A percentile compares a stretch with the other conserved stretches of the same genome.
phyloP scores from a whole-genome alignment of 2,888 invertebrate species.

The Saturnia japonica region DNA sequence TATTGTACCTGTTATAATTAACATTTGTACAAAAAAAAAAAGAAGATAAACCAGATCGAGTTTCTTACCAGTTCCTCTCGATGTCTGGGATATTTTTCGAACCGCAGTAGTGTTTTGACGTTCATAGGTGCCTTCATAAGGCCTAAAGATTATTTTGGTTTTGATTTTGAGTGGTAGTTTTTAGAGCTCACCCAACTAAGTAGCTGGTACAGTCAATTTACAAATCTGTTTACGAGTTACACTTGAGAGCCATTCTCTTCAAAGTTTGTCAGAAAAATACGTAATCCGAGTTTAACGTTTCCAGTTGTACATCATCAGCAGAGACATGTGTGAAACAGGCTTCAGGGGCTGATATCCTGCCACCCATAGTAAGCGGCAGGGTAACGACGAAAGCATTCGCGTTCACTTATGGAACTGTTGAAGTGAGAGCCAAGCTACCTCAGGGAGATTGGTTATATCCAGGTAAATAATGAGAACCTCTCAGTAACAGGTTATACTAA shows the following conservation, averaged over 20 bases:
- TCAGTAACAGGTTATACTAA: conserved; percentile 53
- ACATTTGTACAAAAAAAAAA: too few species aligned
- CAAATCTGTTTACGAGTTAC: neutral
- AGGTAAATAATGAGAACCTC: conserved; percentile 37
- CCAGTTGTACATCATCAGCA: conserved; percentile 54
- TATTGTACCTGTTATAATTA: too few species aligned
- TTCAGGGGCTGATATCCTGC: conserved; percentile 81
- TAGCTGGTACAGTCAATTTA: neutral
- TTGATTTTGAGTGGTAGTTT: too few species aligned
- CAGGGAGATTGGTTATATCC: conserved; percentile 87
- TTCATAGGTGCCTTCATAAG: too few species aligned
- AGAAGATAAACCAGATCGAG: too few species aligned
- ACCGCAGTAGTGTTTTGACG: too few species aligned
- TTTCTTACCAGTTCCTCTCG: too few species aligned
- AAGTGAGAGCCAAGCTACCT: conserved; percentile 87
- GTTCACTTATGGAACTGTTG: conserved; percentile 86
- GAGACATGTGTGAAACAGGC: conserved; percentile 69
- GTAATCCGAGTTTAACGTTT: neutral
- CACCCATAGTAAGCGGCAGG: conserved; percentile 85
- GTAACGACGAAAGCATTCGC: conserved; percentile 84
- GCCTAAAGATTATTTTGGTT: too few species aligned
- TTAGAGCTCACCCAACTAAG: neutral
- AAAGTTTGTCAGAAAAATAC: neutral
- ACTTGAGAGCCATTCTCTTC: neutral
- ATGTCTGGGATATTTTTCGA: too few species aligned